A percentile compares a stretch with the other conserved stretches of the same genome.
These are phyloP conservation scores for Sarcophaga subvicina DNA, from an alignment of 2,888 invertebrate species.

Conservation along the genomic window DNA sequence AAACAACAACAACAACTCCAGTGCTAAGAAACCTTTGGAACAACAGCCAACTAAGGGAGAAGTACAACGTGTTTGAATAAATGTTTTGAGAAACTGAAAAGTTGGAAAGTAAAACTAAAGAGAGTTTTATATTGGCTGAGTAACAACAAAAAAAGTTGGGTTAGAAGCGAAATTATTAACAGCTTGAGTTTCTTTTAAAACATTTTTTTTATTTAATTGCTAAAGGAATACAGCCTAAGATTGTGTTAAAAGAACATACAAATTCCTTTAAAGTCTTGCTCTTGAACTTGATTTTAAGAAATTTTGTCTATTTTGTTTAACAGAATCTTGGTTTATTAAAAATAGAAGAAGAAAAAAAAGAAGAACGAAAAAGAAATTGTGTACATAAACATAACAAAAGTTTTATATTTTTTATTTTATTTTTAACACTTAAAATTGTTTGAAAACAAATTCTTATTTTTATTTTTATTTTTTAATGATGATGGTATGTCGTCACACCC, in stretches of 20 bases:
- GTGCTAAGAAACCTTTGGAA: conserved; percentile 56
- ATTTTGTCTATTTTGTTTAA: conserved; percentile 46
- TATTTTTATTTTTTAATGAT: conserved; percentile 31
- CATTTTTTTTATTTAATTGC: conserved; percentile 23
- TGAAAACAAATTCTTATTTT: conserved; percentile 27
- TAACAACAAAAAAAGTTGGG: conserved; percentile 1
- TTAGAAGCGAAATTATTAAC: conserved; percentile 40
- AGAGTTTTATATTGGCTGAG: too few species aligned
- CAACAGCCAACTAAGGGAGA: conserved; percentile 46
- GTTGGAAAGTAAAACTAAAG: too few species aligned
- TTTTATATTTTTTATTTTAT: conserved; percentile 35
- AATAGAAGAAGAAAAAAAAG: neutral
- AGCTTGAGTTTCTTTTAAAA: conserved; percentile 47
- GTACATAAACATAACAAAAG: conserved; percentile 61
- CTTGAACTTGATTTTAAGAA: neutral
- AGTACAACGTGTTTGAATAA: conserved; percentile 62
- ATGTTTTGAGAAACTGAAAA: neutral
- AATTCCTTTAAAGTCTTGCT: conserved; percentile 13
- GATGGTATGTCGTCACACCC: neutral
- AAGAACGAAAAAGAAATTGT: conserved; percentile 42
- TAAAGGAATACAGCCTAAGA: conserved; percentile 33
- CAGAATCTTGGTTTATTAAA: conserved; percentile 48
- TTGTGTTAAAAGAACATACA: conserved; percentile 59
- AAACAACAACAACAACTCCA: conserved; percentile 27
- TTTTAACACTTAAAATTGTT: conserved; percentile 36